These are phyloP conservation scores for Phoxinus dragarum DNA, from an alignment of 2,797 vertebrate species.

Conservation along the genomic window DNA sequence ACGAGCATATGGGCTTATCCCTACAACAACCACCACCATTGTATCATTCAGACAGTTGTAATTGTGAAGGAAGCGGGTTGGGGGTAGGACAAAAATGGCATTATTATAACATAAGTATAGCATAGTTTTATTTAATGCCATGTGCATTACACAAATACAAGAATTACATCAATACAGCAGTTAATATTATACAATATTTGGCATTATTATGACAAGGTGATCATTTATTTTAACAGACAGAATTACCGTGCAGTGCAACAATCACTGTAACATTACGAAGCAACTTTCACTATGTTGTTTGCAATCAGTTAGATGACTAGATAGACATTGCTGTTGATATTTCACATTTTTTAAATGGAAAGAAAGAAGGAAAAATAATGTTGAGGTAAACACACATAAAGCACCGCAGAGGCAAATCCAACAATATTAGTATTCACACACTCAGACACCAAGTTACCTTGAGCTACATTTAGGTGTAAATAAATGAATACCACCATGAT, in stretches of 20 bases:
- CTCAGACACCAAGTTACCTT: constrained; percentile 5
- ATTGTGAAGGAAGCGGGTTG: constrained; percentile 10
- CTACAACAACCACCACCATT: constrained; percentile 57
- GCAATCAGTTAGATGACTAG: not conserved
- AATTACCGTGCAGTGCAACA: constrained; percentile 36
- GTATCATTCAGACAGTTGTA: constrained; percentile 50
- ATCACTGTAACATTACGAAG: not conserved
- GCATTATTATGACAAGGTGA: constrained; percentile 38
- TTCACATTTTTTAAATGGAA: not conserved
- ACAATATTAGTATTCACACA: not conserved
- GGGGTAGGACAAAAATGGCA: not conserved
- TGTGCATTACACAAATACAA: too few species aligned
- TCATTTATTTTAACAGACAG: constrained; percentile 12
- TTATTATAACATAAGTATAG: too few species aligned
- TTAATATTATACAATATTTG: too few species aligned
- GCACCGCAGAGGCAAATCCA: not conserved
- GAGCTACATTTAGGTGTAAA: constrained; percentile 8
- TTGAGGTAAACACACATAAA: not conserved
- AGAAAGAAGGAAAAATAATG: not conserved
- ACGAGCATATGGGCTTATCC: constrained; percentile 42
- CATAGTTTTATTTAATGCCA: too few species aligned
- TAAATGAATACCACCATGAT: not conserved
- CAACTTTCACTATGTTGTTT: not conserved
- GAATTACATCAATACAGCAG: too few species aligned
- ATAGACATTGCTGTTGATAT: not conserved